Conservation (phyloP, 2,888 invertebrate species). For the Buathra laborator region DNA sequence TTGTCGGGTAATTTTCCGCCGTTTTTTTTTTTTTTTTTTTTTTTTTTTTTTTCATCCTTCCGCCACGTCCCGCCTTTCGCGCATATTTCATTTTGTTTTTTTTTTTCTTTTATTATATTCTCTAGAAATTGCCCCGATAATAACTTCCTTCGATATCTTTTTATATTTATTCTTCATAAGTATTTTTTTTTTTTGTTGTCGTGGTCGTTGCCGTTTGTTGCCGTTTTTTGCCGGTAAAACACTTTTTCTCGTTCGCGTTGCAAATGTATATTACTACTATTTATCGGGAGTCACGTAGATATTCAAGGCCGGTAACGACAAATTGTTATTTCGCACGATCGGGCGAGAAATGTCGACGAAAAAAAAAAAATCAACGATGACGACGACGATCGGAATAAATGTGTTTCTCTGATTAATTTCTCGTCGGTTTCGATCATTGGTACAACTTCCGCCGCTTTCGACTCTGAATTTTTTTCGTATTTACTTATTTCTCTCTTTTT, state of each 20-base stretch:
- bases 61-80: not conserved
- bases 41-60: slow-evolving; percentile 26
- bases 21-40: slow-evolving; percentile 24
- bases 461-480: slow-evolving; percentile 2
- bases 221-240: slow-evolving; percentile 34
- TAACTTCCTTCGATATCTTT: slow-evolving; percentile 46
- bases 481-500: not conserved
- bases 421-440: slow-evolving; percentile 16
- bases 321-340: slow-evolving; percentile 24
- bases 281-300: slow-evolving; percentile 54
- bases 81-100: slow-evolving; percentile 29
- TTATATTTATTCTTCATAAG: slow-evolving; percentile 38
- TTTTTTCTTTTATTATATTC: slow-evolving; percentile 40
- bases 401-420: slow-evolving; percentile 21
- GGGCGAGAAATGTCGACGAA: slow-evolving; percentile 13
- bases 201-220: slow-evolving; percentile 21
- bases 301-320: slow-evolving; percentile 56
- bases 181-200: slow-evolving; percentile 3
- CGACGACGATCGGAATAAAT: not conserved
- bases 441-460: slow-evolving; percentile 26
- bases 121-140: slow-evolving; percentile 61
- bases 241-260: slow-evolving; percentile 35
- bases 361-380: not conserved
- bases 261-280: slow-evolving; percentile 40
- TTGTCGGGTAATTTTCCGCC: slow-evolving; percentile 17